phyloP scores from a whole-genome alignment of 2,888 invertebrate species.

The Pachymerium ferrugineum region DNA sequence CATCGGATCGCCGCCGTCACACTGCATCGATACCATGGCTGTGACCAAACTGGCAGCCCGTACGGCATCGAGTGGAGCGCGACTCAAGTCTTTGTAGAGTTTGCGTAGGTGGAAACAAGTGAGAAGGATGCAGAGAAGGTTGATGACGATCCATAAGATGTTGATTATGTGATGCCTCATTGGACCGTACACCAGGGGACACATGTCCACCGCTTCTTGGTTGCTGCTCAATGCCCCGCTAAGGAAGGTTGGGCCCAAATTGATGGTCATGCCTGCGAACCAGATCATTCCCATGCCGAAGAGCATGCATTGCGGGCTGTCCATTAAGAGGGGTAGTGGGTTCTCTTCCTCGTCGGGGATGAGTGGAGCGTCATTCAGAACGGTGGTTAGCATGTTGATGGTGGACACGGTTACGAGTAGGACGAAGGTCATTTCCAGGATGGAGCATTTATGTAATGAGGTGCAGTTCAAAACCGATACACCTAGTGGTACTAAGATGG shows the following conservation, averaged over 20 bases:
- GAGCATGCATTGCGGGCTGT: conserved; percentile 80
- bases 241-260: conserved; percentile 80
- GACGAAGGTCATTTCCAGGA: conserved; percentile 81
- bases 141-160: conserved; percentile 82
- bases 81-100: conserved; percentile 58
- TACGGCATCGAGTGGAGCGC: conserved; percentile 34
- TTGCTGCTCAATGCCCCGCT: conserved; percentile 76
- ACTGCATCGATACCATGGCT: conserved; percentile 62
- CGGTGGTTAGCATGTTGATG: conserved; percentile 79
- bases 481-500: conserved; percentile 70
- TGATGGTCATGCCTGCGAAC: conserved; percentile 85
- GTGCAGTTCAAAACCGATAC: conserved; percentile 74
- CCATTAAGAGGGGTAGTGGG: conserved; percentile 63
- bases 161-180: conserved; percentile 85
- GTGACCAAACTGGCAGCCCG: conserved; percentile 57
- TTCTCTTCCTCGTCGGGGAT: conserved; percentile 56
- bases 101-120: conserved; percentile 73
- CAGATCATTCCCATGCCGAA: conserved; percentile 90
- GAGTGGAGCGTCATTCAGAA: conserved; percentile 77
- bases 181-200: conserved; percentile 78
- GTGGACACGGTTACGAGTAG: conserved; percentile 82
- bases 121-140: conserved; percentile 75
- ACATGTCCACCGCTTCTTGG: conserved; percentile 62
- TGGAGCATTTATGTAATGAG: conserved; percentile 76
- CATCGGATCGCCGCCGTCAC: conserved; percentile 31